These are phyloP conservation scores for Xylocopa sonorina DNA, from an alignment of 1,140 invertebrate genomes.

Conservation along the genomic window DNA sequence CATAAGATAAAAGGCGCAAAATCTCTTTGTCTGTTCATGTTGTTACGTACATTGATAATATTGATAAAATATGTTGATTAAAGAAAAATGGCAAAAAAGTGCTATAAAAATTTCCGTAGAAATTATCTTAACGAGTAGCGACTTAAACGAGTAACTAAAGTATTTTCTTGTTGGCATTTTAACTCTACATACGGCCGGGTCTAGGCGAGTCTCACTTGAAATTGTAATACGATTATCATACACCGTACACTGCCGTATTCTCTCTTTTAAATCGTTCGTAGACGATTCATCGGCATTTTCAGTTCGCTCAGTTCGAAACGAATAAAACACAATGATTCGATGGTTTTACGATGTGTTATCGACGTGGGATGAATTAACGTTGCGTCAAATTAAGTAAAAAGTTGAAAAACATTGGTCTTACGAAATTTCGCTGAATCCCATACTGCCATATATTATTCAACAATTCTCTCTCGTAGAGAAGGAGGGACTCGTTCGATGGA, in stretches of 20 bases:
- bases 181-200: slow-evolving; percentile 75
- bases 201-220: slow-evolving; percentile 71
- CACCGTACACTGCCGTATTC: slow-evolving; percentile 58
- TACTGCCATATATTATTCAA: slow-evolving; percentile 70
- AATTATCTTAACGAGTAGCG: slow-evolving; percentile 70
- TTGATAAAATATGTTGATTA: slow-evolving; percentile 66
- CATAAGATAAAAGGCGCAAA: slow-evolving; percentile 1
- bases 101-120: slow-evolving; percentile 76
- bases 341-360: not conserved
- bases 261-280: slow-evolving; percentile 14
- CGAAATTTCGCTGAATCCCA: slow-evolving; percentile 59
- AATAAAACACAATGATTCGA: not conserved
- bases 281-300: not conserved
- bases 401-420: slow-evolving; percentile 53
- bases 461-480: slow-evolving; percentile 51
- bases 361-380: not conserved
- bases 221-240: slow-evolving; percentile 47
- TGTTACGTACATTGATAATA: slow-evolving; percentile 78
- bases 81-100: slow-evolving; percentile 56
- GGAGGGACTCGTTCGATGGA: slow-evolving; percentile 66
- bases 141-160: slow-evolving; percentile 68
- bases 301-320: not conserved
- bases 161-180: slow-evolving; percentile 80
- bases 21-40: slow-evolving; percentile 71
- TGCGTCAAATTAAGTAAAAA: not conserved